Evolutionary conservation across 2,797 vertebrate genomes (phyloP).

Genomic region (Sardinella longiceps): DNA sequence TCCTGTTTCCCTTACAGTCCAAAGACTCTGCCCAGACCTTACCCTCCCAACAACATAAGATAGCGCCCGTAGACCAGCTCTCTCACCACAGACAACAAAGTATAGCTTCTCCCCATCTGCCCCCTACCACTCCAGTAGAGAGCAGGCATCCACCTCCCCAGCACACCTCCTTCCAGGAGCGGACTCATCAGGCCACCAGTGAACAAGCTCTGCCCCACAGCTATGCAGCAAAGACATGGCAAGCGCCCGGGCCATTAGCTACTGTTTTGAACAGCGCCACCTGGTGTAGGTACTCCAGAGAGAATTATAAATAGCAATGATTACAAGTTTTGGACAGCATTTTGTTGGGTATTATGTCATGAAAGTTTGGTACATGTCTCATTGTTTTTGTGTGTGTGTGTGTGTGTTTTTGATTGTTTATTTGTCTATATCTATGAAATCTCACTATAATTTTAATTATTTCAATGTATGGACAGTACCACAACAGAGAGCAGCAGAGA

Average conservation of each 20-base stretch:
- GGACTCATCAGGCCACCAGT: conserved; percentile 4
- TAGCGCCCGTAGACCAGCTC: not conserved
- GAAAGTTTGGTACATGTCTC: not conserved
- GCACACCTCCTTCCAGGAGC: not conserved
- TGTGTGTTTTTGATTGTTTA: not conserved
- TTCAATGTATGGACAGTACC: conserved; percentile 45
- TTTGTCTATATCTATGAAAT: not conserved
- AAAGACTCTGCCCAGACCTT: not conserved
- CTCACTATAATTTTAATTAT: not conserved
- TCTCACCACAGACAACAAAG: not conserved
- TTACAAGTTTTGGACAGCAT: not conserved
- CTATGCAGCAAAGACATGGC: conserved; percentile 38
- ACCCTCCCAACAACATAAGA: not conserved
- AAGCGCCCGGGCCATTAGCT: conserved; percentile 26
- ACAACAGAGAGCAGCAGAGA: conserved; percentile 56
- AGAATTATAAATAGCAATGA: not conserved
- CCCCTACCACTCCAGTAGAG: not conserved
- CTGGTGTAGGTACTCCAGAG: conserved; percentile 55
- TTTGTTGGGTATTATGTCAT: not conserved
- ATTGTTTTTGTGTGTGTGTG: too few relatives aligned
- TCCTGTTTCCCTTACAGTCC: not conserved
- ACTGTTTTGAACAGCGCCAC: conserved; percentile 36
- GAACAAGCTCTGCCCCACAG: conserved; percentile 1
- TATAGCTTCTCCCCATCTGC: not conserved
- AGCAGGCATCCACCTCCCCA: not conserved